Percentiles rank a stretch among this genome's conserved stretches.
phyloP scores from a whole-genome alignment of 1,140 invertebrate genomes.

The Palaemon carinicauda region DNA sequence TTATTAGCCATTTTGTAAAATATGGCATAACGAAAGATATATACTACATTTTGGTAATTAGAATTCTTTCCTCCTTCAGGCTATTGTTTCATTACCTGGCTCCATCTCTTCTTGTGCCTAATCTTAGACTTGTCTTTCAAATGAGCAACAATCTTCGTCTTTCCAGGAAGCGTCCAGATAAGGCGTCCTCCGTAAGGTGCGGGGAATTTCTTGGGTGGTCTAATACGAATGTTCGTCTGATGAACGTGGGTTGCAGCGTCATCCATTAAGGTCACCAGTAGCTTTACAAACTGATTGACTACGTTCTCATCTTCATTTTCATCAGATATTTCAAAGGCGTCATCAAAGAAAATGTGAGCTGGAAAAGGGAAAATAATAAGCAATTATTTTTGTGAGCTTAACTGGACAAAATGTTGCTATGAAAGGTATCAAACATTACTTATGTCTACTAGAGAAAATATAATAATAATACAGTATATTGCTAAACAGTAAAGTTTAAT shows the following conservation, averaged over 20 bases:
- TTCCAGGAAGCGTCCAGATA: conserved; percentile 94
- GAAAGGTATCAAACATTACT: background rate
- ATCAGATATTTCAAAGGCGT: conserved; percentile 96
- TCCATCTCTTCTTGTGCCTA: conserved; percentile 93
- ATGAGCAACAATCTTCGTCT: conserved; percentile 97
- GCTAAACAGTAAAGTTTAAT: no score
- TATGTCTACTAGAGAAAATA: background rate
- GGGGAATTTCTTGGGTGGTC: conserved; percentile 90
- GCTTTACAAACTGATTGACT: conserved; percentile 95
- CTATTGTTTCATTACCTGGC: conserved; percentile 68
- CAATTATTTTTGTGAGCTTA: no score
- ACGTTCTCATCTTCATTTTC: conserved; percentile 92
- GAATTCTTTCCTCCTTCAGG: no score
- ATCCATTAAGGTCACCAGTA: conserved; percentile 91
- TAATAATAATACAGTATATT: background rate
- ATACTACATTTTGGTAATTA: no score
- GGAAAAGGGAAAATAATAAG: conserved; percentile 16
- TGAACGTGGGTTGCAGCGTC: conserved; percentile 95
- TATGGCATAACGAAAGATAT: no score
- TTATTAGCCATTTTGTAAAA: no score
- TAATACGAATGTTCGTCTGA: conserved; percentile 86
- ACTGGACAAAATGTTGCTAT: no score
- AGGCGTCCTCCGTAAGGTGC: conserved; percentile 96
- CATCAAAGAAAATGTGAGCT: conserved; percentile 99
- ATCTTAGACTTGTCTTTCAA: conserved; percentile 97